Conservation (phyloP, 2,888 invertebrate genomes). For the Eupsilia transversa region DNA sequence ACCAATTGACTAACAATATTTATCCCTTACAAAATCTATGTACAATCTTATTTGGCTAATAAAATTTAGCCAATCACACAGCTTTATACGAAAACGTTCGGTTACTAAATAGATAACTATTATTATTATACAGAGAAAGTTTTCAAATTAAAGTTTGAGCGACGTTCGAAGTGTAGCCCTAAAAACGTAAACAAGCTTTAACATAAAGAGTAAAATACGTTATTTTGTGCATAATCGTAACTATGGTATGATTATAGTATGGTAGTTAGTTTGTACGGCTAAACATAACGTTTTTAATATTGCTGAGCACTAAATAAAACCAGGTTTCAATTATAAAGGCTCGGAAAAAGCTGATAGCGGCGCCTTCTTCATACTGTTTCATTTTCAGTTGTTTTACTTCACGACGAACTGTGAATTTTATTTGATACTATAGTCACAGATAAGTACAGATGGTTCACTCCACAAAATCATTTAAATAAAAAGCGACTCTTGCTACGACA, state of each 20-base stretch:
- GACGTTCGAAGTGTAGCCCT: constrained; percentile 47
- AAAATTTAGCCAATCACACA: constrained; percentile 85
- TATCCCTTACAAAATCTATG: constrained; percentile 78
- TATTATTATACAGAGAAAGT: constrained; percentile 60
- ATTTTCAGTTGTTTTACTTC: not conserved
- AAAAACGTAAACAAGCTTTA: constrained; percentile 42
- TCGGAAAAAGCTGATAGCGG: not conserved
- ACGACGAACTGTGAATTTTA: not conserved
- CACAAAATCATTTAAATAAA: no score
- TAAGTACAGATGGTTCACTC: no score
- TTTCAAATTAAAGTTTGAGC: constrained; percentile 66
- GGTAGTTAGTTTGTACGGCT: constrained; percentile 38
- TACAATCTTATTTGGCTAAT: constrained; percentile 82
- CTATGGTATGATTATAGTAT: constrained; percentile 27
- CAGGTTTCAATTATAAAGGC: not conserved
- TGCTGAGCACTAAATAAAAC: constrained; percentile 4
- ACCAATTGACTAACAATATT: constrained; percentile 88
- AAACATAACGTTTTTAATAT: constrained; percentile 24
- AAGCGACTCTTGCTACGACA: no score
- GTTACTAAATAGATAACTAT: constrained; percentile 62
- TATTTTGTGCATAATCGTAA: constrained; percentile 55
- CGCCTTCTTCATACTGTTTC: not conserved
- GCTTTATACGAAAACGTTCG: constrained; percentile 70
- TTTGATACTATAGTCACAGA: not conserved
- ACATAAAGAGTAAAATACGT: constrained; percentile 52